phyloP scores from a whole-genome alignment of 2,797 vertebrate genomes.

The Serranus cabrilla region DNA sequence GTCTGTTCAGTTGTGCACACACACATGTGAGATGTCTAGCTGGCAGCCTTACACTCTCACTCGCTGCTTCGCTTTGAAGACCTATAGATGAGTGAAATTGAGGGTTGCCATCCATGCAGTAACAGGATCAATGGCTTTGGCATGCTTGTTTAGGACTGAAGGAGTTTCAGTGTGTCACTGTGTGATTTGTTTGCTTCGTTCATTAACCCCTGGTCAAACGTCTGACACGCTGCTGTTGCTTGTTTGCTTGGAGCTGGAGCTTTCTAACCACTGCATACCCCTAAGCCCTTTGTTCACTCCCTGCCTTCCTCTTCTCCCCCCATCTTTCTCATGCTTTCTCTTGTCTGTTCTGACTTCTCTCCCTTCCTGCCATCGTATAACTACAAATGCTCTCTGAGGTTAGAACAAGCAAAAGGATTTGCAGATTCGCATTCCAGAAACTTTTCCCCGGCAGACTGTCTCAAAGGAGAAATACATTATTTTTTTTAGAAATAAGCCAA shows the following conservation, averaged over 20 bases:
- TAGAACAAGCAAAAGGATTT: slow-evolving; percentile 6
- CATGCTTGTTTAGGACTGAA: slow-evolving; percentile 63
- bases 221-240: slow-evolving; percentile 55
- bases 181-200: slow-evolving; percentile 72
- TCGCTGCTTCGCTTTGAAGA: slow-evolving; percentile 30
- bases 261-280: slow-evolving; percentile 18
- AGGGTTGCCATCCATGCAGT: slow-evolving; percentile 59
- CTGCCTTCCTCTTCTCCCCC: background rate
- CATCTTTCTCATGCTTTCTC: background rate
- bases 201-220: slow-evolving; percentile 69
- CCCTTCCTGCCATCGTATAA: background rate
- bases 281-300: background rate
- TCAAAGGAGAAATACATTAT: background rate
- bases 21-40: background rate
- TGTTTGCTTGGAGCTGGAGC: slow-evolving; percentile 47
- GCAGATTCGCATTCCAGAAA: slow-evolving; percentile 5
- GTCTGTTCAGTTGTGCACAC: background rate
- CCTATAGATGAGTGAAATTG: slow-evolving; percentile 52
- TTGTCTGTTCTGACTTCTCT: background rate
- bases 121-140: slow-evolving; percentile 61
- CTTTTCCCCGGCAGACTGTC: background rate
- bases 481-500: background rate
- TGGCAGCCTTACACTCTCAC: slow-evolving; percentile 3
- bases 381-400: slow-evolving; percentile 24
- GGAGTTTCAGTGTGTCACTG: slow-evolving; percentile 57